phyloP scores from a whole-genome alignment of 1,140 invertebrate species.

The Sitophilus oryzae region DNA sequence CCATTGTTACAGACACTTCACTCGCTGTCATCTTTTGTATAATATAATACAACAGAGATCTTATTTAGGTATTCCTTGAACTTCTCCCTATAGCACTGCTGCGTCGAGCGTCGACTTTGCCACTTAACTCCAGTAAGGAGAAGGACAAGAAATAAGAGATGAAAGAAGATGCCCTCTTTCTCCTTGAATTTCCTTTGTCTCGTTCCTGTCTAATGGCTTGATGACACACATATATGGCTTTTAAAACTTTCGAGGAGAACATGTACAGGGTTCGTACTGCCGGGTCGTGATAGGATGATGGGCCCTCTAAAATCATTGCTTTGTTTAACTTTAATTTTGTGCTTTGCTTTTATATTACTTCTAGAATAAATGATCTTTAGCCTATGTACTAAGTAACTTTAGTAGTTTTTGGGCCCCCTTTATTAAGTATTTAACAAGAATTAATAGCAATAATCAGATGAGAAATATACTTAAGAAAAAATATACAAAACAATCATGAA shows the following conservation, averaged over 20 bases:
- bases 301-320: neutral
- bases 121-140: neutral
- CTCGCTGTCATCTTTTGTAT: neutral
- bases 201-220: neutral
- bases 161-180: too few species aligned
- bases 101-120: neutral
- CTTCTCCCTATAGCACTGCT: too few species aligned
- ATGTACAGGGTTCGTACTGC: neutral
- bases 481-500: too few species aligned
- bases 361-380: too few species aligned
- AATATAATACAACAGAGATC: neutral
- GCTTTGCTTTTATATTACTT: too few species aligned
- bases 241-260: neutral
- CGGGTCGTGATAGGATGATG: neutral
- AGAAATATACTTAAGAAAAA: too few species aligned
- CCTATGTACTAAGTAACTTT: too few species aligned
- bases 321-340: neutral
- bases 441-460: too few species aligned
- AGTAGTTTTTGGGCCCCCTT: too few species aligned
- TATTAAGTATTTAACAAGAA: too few species aligned
- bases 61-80: neutral
- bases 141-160: too few species aligned
- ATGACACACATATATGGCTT: neutral
- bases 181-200: neutral
- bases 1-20: neutral